Conservation (phyloP, 2,888 invertebrate species). For the Autographa pulchrina region DNA sequence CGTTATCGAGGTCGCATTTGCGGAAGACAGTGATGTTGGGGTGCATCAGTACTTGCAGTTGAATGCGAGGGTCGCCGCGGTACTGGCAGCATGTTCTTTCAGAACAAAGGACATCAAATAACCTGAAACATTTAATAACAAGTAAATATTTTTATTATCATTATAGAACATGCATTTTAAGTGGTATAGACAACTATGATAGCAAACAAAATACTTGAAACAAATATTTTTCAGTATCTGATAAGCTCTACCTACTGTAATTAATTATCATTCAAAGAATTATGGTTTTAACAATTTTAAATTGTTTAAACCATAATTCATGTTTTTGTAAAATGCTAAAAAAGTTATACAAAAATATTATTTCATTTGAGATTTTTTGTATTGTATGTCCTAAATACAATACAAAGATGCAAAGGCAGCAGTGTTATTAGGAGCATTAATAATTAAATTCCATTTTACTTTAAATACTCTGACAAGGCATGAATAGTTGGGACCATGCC, state of each 20-base stretch:
- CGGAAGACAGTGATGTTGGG: constrained; percentile 84
- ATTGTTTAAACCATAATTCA: too few species aligned
- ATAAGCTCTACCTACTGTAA: too few species aligned
- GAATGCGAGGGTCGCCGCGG: constrained; percentile 83
- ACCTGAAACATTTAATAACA: constrained; percentile 76
- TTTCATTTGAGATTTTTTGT: too few species aligned
- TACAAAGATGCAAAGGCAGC: too few species aligned
- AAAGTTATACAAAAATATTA: too few species aligned
- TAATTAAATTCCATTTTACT: too few species aligned
- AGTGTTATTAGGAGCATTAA: too few species aligned
- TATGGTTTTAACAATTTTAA: too few species aligned
- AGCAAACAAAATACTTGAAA: background rate
- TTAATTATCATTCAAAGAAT: too few species aligned
- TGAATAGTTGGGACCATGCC: background rate
- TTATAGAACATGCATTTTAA: background rate
- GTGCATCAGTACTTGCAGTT: constrained; percentile 82
- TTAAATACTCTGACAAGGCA: background rate
- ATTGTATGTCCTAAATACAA: too few species aligned
- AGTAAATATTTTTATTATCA: constrained; percentile 28
- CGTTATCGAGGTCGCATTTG: constrained; percentile 84
- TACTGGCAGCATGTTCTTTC: constrained; percentile 82
- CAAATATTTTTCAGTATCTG: too few species aligned
- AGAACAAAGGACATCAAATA: constrained; percentile 87
- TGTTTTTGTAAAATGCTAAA: too few species aligned
- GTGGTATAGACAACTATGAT: background rate